Conservation (phyloP, 2,113 vertebrate species). For the Benitochromis conjunctus region DNA sequence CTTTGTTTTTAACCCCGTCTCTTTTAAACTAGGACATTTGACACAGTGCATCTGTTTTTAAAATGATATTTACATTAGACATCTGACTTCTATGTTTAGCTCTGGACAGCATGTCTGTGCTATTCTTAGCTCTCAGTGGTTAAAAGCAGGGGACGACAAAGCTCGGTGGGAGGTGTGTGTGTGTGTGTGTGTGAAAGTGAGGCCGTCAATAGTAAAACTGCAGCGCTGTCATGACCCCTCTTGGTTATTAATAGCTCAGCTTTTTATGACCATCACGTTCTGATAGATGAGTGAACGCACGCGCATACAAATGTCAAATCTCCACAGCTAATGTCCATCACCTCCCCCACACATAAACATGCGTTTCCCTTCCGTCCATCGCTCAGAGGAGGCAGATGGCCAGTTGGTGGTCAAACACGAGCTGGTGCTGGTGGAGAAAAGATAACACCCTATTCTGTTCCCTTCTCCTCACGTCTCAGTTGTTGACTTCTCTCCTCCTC, state of each 20-base stretch:
- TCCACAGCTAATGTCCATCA: constrained; percentile 7
- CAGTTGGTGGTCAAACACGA: constrained; percentile 35
- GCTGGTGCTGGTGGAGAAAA: neutral
- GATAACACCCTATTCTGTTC: neutral
- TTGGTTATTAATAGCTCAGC: constrained; percentile 55
- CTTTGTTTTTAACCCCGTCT: neutral
- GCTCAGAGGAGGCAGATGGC: constrained; percentile 14
- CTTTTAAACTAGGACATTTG: neutral
- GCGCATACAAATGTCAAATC: constrained; percentile 40
- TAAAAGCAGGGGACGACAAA: constrained; percentile 26
- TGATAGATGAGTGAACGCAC: neutral
- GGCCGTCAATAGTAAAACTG: constrained; percentile 43
- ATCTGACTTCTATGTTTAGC: constrained; percentile 13
- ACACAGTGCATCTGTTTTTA: neutral
- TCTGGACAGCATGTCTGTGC: neutral
- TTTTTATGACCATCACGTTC: constrained; percentile 35
- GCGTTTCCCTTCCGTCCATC: constrained; percentile 5
- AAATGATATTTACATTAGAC: constrained; percentile 17
- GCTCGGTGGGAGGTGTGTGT: neutral
- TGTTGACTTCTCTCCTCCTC: neutral
- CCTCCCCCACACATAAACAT: constrained; percentile 6
- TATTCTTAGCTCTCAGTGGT: constrained; percentile 33
- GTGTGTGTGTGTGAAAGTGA: neutral
- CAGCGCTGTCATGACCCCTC: constrained; percentile 36
- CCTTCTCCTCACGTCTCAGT: neutral